Percentiles rank a stretch among this genome's conserved stretches.
Evolutionary conservation across 2,113 vertebrate genomes (phyloP).

Genomic region (Caretta caretta): DNA sequence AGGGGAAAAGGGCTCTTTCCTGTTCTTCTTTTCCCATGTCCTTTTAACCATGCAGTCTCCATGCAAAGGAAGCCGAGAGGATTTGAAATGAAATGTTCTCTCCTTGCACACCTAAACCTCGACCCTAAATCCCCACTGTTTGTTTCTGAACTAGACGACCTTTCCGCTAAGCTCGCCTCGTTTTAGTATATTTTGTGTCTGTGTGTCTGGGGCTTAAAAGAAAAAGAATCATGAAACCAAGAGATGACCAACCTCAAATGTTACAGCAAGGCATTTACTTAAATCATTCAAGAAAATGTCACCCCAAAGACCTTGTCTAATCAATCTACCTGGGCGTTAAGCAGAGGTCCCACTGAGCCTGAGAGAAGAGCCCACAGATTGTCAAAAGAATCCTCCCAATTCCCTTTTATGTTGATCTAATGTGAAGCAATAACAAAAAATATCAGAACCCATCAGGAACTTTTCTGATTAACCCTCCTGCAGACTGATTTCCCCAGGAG

Average conservation of each 20-base stretch:
- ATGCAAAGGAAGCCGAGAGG: not conserved
- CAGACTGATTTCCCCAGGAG: not conserved
- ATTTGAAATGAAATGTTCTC: fast-evolving
- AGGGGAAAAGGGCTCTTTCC: not conserved
- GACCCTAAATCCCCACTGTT: slow-evolving; percentile 60
- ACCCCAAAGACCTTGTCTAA: slow-evolving; percentile 38
- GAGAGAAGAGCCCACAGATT: not conserved
- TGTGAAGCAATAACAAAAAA: not conserved
- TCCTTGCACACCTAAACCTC: not conserved
- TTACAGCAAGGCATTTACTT: slow-evolving; percentile 74
- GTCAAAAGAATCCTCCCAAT: not conserved
- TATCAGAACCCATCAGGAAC: not conserved
- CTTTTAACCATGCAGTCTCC: not conserved
- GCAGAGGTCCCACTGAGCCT: slow-evolving; percentile 26
- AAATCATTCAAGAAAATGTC: slow-evolving; percentile 73
- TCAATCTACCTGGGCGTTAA: slow-evolving; percentile 9
- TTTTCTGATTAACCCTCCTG: not conserved
- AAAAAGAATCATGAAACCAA: slow-evolving; percentile 33
- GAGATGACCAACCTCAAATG: slow-evolving; percentile 70
- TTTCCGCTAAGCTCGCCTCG: slow-evolving; percentile 72
- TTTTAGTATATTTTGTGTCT: slow-evolving; percentile 51
- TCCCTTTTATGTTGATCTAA: slow-evolving; percentile 5
- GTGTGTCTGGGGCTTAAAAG: slow-evolving; percentile 68
- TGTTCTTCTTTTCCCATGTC: not conserved
- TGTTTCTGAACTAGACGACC: slow-evolving; percentile 72